Conservation (phyloP, 2,888 invertebrate species). For the Emmelina monodactyla region DNA sequence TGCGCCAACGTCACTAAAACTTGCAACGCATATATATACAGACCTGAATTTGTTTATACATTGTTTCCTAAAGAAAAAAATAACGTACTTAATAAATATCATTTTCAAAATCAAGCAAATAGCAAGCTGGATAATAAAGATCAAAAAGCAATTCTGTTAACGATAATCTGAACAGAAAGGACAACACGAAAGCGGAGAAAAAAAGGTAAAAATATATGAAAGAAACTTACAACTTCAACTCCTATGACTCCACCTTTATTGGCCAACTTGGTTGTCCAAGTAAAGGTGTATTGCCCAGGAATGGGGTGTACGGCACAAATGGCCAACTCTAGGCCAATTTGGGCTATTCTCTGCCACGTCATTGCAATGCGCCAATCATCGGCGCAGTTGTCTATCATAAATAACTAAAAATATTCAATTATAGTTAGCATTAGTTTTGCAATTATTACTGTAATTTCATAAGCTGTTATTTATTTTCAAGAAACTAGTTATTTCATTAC, state of each 20-base stretch:
- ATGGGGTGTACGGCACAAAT: constrained; percentile 99
- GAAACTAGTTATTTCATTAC: neutral
- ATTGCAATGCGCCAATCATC: constrained; percentile 99
- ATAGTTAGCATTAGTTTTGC: neutral
- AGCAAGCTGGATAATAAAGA: too few relatives aligned
- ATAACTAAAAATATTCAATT: constrained; percentile 74
- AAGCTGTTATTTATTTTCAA: neutral
- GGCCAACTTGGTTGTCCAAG: constrained; percentile 95
- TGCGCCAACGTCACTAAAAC: constrained; percentile 43
- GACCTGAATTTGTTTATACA: constrained; percentile 66
- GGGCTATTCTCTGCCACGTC: constrained; percentile 96
- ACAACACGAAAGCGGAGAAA: constrained; percentile 2
- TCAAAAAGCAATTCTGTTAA: constrained; percentile 27
- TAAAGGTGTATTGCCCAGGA: constrained; percentile 95
- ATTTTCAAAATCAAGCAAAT: too few relatives aligned
- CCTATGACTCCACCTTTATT: constrained; percentile 80
- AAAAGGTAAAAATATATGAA: constrained; percentile 4
- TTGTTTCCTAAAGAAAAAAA: constrained; percentile 61
- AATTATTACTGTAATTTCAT: neutral
- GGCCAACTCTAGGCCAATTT: constrained; percentile 89
- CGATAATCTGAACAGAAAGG: constrained; percentile 11
- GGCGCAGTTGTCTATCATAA: constrained; percentile 99
- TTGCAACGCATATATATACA: constrained; percentile 42
- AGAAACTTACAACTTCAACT: constrained; percentile 68
- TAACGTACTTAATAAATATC: too few relatives aligned